Evolutionary conservation across 2,888 invertebrate genomes (phyloP).

Genomic region (Nephrotoma flavescens): DNA sequence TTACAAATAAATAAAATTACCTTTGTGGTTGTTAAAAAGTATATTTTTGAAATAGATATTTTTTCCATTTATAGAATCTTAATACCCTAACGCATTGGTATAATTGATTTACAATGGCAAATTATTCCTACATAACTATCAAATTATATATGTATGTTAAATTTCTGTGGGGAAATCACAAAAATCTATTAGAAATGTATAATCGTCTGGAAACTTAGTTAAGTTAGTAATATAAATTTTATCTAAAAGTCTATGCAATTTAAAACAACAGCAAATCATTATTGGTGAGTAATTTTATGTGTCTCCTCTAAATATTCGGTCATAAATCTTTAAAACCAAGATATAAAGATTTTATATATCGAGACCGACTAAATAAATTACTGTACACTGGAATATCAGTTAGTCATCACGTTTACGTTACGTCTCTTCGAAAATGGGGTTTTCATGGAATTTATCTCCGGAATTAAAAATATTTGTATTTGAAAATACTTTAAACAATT

Average conservation of each 20-base stretch:
- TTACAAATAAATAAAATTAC: neutral
- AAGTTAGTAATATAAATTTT: too few species aligned
- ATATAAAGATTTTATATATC: neutral
- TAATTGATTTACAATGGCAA: neutral
- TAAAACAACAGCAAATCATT: neutral
- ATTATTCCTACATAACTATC: neutral
- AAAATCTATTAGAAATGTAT: neutral
- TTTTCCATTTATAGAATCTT: neutral
- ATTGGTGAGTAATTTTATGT: neutral
- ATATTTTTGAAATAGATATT: neutral
- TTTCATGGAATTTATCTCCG: too few species aligned
- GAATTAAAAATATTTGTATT: too few species aligned
- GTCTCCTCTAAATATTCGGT: neutral
- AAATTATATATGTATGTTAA: neutral
- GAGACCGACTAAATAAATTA: neutral
- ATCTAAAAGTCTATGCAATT: neutral
- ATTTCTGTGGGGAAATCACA: neutral
- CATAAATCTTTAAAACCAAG: neutral
- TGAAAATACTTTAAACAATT: too few species aligned
- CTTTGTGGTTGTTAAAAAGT: neutral
- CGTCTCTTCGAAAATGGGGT: too few species aligned
- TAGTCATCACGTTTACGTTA: neutral
- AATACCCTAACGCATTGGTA: neutral
- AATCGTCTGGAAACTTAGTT: neutral
- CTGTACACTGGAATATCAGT: neutral